Base-by-base conservation (phyloP, 2,797 vertebrate genomes). In the Hoplostethus mediterraneus region DNA sequence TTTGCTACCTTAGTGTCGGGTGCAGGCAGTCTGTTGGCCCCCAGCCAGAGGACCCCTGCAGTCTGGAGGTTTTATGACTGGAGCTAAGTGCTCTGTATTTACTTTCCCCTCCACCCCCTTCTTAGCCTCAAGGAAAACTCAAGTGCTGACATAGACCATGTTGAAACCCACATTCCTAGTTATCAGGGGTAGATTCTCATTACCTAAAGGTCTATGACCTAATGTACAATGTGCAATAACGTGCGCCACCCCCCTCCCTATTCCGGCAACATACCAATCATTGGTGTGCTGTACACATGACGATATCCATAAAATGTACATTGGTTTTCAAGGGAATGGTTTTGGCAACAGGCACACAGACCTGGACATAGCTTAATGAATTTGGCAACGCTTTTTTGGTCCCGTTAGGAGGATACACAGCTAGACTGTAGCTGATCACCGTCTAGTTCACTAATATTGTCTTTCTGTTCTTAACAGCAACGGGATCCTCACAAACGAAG, bases 401-500 rank as follows among this genome's bases (percentile, higher is more conserved):
- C 42, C 44, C 25, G 67, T 80, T 62, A 49, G 49, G 55, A 47
- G 17, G 38, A 60, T 40, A 30, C 14, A 66, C 21, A 62, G 54
- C 60, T 40, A 48, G 67, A 3, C 10, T 78, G 25, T 31, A 5
- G 6, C 16, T 56, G 1, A 59, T 73, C 14, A 48, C 63, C 3
- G 1, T 65, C 8, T 72, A 8, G 44, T 55, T 60, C 59, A 6
- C 28, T 28, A 28, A 28, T 10, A 49, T 82, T 59, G 0, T 80
- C 77, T 21, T 71, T 75, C 38, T 80, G 17, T 70, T 69, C 59
- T 87, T 51, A 5, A 86, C 92, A 95, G 94, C 93, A 94, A 80
- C 88, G 94, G 44, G 94, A 95, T 91, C 94, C 94, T 88, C 87
- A 94, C 80, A 95, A 94, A 86, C 87, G 92, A 88, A 92, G 88